Base-by-base conservation (phyloP, 2,888 invertebrate genomes). In the Griposia aprilina region DNA sequence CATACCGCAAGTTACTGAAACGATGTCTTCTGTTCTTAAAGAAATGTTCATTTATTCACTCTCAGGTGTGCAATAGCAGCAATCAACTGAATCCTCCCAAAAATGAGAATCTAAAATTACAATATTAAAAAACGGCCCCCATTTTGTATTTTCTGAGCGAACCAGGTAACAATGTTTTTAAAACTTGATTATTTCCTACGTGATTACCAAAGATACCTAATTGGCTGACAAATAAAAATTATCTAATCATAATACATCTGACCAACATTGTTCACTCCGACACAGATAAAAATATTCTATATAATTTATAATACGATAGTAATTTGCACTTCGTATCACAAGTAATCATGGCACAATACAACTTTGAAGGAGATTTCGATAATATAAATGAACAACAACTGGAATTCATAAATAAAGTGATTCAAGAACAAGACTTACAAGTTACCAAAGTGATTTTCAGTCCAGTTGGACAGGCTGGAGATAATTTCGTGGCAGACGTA, bases 381-480 rank as follows among this genome's bases (percentile, higher is more conserved):
- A 80, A 81, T 57, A 79, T 93, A 6, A 88, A 80, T 52, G 84
- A 87, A 45, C 59, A 67, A 0, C 94, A 94, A 77, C 66, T 91
- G 6, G 85, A 90, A 45, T 92, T 86, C 55, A 91, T 94, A 8
- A 81, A 88, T 71, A 87, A 91, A 80, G 88, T 92, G 11, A 82
- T 94, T 23, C 74, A 90, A 50, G 87, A 92, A 78, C 88, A 81
- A 67, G 92, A 92, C 1, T 90, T 86, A 55, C 82, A 85, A 69
- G 88, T 89, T 30, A 87, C 60, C 41, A 91, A 91, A 70, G 91
- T 92, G 2, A 41, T 67, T 0, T 85, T 94, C 3, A 81, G 90
- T 78, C 71, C 88, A 7, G 91, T 93, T 7, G 93, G 93, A 1
- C 79, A 85, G 76, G 86, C 88, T 17, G 93, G 92, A 50, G 93